Evolutionary conservation across 1,140 invertebrate genomes (phyloP).

Genomic region (Nasonia vitripennis): DNA sequence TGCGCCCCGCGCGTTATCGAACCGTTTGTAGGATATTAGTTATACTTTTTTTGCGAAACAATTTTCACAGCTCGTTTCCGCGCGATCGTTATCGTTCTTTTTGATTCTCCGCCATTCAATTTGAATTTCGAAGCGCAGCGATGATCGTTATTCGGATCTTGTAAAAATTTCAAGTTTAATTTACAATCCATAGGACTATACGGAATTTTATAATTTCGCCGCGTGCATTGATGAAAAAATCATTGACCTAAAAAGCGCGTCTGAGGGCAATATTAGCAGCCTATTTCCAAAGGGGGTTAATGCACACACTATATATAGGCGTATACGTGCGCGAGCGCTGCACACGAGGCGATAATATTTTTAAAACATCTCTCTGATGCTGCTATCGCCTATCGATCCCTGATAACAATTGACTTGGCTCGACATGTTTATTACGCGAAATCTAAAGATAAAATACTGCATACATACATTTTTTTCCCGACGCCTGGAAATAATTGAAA

Average conservation of each 20-base stretch:
- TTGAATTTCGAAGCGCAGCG: background rate
- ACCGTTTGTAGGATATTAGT: background rate
- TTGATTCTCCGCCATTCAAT: background rate
- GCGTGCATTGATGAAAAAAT: background rate
- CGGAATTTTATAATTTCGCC: background rate
- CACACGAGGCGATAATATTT: slow-evolving; percentile 19
- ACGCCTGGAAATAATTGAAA: background rate
- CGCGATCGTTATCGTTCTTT: no score
- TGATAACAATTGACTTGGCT: background rate
- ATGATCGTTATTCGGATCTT: no score
- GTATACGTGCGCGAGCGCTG: no score
- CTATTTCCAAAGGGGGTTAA: slow-evolving; percentile 12
- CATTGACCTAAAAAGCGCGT: background rate
- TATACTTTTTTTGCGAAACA: background rate
- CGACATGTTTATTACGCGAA: slow-evolving; percentile 13
- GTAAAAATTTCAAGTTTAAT: background rate
- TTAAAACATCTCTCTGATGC: background rate
- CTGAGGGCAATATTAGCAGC: background rate
- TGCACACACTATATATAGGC: background rate
- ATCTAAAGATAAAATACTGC: slow-evolving; percentile 1
- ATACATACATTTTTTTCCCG: background rate
- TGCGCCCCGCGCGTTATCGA: background rate
- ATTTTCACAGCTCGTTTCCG: background rate
- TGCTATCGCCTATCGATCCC: slow-evolving; percentile 17
- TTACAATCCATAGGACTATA: background rate